phyloP scores from a whole-genome alignment of 2,797 vertebrate species.

The Amazona finschi region DNA sequence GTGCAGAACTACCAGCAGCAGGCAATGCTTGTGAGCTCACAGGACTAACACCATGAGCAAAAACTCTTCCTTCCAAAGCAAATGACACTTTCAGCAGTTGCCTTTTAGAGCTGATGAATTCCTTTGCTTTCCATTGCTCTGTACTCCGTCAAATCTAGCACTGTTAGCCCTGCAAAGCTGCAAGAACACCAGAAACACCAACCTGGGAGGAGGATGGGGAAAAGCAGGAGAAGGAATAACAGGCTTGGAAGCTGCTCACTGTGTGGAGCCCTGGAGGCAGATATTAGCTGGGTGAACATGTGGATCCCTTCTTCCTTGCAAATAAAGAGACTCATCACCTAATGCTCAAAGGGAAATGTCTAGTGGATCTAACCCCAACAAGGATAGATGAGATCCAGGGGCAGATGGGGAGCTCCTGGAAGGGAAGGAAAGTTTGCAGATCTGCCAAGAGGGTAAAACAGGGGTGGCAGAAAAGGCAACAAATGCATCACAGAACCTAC shows the following conservation, averaged over 20 bases:
- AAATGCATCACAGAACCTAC: background rate
- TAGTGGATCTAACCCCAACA: rapidly evolving
- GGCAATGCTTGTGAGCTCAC: background rate
- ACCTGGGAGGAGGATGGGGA: background rate
- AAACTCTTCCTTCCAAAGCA: background rate
- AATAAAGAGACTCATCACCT: background rate
- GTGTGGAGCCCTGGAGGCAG: rapidly evolving
- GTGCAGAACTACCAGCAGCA: background rate
- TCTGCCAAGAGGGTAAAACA: background rate
- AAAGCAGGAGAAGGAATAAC: background rate
- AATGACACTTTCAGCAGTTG: background rate
- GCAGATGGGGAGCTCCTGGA: background rate
- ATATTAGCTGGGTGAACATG: background rate
- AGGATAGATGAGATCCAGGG: background rate
- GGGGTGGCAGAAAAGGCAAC: background rate
- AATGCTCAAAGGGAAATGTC: rapidly evolving
- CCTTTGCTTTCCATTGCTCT: background rate
- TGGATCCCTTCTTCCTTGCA: background rate
- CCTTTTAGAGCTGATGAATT: background rate
- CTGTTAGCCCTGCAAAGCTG: background rate
- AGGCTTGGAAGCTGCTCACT: background rate
- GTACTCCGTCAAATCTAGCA: background rate
- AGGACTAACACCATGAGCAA: rapidly evolving
- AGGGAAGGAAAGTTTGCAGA: background rate
- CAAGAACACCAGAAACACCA: background rate